phyloP scores from a whole-genome alignment of 2,797 vertebrate species.

The Gymnopithys bicolor region DNA sequence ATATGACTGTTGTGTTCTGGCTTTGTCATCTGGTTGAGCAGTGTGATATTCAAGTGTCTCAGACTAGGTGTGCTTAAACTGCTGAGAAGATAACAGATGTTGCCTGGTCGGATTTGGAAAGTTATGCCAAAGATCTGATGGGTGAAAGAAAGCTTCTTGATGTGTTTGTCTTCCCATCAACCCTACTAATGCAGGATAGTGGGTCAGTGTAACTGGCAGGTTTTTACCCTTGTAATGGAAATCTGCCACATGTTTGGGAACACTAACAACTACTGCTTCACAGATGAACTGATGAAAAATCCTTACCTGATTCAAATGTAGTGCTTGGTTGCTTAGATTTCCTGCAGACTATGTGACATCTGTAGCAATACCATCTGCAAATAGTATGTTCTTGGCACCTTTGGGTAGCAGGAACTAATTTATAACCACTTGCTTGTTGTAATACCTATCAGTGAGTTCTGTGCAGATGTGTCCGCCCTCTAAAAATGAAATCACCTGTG shows the following conservation, averaged over 20 bases:
- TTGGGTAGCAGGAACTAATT: not conserved
- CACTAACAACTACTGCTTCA: not conserved
- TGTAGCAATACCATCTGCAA: not conserved
- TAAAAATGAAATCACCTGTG: not conserved
- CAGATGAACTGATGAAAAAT: not conserved
- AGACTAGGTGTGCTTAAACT: not conserved
- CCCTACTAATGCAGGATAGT: not conserved
- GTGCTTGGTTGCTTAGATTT: not conserved
- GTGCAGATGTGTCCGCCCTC: fast-evolving
- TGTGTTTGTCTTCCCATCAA: not conserved
- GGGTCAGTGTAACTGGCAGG: not conserved
- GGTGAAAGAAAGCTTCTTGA: not conserved
- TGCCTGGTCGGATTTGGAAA: not conserved
- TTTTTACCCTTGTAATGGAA: conserved; percentile 1
- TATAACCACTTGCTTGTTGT: not conserved
- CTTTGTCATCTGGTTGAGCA: not conserved
- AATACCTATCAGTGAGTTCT: not conserved
- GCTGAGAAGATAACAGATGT: not conserved
- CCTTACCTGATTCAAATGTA: not conserved
- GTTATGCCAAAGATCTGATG: not conserved
- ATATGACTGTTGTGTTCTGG: not conserved
- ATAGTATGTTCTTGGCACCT: not conserved
- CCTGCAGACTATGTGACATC: not conserved
- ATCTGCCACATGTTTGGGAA: not conserved
- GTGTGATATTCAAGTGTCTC: not conserved